These are phyloP conservation scores for Oxystoma pomonae DNA, from an alignment of 2,888 invertebrate species.

Conservation along the genomic window DNA sequence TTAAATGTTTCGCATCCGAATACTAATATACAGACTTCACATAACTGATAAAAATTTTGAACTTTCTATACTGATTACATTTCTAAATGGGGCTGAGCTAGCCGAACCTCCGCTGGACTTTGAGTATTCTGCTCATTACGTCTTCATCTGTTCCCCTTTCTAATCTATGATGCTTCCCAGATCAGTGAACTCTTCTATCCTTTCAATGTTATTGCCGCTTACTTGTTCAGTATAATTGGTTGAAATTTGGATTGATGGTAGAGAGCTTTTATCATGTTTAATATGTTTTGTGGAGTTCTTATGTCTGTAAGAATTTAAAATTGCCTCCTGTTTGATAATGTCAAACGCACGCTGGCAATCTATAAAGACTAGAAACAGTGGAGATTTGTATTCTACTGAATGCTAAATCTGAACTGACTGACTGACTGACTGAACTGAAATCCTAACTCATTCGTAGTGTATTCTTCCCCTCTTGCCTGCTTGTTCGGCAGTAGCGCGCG, in stretches of 20 bases:
- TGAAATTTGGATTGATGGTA: too few species aligned
- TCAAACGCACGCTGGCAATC: background rate
- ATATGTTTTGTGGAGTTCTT: background rate
- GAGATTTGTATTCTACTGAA: background rate
- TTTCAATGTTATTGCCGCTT: background rate
- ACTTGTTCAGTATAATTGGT: background rate
- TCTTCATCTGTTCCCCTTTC: too few species aligned
- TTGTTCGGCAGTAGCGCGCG: too few species aligned
- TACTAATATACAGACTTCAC: background rate
- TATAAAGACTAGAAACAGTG: background rate
- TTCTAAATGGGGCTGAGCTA: too few species aligned
- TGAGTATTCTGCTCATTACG: background rate
- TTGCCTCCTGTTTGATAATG: background rate
- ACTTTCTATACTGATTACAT: too few species aligned
- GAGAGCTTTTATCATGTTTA: background rate
- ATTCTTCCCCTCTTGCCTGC: too few species aligned
- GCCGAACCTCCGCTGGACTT: too few species aligned
- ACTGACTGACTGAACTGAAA: too few species aligned
- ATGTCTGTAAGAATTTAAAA: background rate
- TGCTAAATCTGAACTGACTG: too few species aligned
- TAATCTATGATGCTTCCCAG: background rate
- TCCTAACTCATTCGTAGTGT: too few species aligned
- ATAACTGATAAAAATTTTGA: background rate
- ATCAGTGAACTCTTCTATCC: background rate
- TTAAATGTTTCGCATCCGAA: background rate